phyloP scores from a whole-genome alignment of 2,888 invertebrate species.

The Drosophila pseudotalamancana region DNA sequence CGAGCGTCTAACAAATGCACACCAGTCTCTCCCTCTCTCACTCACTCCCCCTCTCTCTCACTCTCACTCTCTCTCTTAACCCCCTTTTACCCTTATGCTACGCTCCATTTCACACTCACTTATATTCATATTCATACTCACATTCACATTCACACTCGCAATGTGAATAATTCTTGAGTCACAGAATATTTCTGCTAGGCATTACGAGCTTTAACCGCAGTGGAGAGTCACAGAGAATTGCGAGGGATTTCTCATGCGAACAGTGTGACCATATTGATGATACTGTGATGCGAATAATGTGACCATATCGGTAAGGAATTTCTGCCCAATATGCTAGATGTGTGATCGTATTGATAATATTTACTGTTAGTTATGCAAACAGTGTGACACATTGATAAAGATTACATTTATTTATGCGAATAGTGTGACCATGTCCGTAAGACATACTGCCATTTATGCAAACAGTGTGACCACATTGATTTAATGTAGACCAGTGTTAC shows the following conservation, averaged over 20 bases:
- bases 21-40: too few relatives aligned
- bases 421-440: too few relatives aligned
- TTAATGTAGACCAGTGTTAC: neutral
- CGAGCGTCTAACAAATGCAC: conserved; percentile 43
- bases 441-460: too few relatives aligned
- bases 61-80: neutral
- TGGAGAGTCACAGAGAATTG: neutral
- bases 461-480: too few relatives aligned
- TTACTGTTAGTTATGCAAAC: too few relatives aligned
- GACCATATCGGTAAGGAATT: too few relatives aligned
- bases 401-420: too few relatives aligned
- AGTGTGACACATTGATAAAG: too few relatives aligned
- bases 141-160: conserved; percentile 1
- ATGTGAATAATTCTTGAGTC: conserved; percentile 2
- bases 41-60: neutral
- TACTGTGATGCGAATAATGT: too few relatives aligned
- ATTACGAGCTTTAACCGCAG: neutral
- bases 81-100: neutral
- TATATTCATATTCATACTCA: conserved; percentile 1
- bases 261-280: neutral
- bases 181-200: neutral
- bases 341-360: too few relatives aligned
- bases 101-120: conserved; percentile 5
- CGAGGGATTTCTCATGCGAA: neutral
- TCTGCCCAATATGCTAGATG: too few relatives aligned